Evolutionary conservation across 2,888 invertebrate genomes (phyloP).

Genomic region (Elmis aenea): DNA sequence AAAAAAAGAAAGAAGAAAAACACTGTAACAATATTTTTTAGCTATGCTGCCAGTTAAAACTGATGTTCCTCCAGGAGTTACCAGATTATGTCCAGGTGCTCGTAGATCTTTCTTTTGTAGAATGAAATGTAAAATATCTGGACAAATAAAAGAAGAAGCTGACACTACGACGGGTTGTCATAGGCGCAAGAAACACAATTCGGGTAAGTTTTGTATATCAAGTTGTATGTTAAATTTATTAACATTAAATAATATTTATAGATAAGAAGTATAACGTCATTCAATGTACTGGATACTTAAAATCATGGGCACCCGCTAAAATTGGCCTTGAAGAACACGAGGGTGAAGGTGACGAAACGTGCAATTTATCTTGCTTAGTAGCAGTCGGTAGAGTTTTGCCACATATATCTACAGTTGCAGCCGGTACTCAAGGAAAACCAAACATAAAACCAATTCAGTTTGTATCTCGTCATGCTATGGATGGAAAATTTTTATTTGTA

Average conservation of each 20-base stretch:
- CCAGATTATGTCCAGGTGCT: constrained; percentile 81
- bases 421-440: constrained; percentile 40
- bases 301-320: constrained; percentile 84
- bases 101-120: constrained; percentile 90
- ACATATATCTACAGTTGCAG: constrained; percentile 49
- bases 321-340: constrained; percentile 65
- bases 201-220: constrained; percentile 45
- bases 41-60: constrained; percentile 89
- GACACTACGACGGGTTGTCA: constrained; percentile 59
- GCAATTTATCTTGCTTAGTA: constrained; percentile 80
- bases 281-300: constrained; percentile 89
- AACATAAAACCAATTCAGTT: constrained; percentile 66
- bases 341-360: constrained; percentile 56
- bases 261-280: constrained; percentile 85
- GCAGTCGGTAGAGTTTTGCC: constrained; percentile 77
- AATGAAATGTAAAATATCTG: constrained; percentile 72
- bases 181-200: constrained; percentile 59
- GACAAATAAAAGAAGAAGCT: constrained; percentile 69
- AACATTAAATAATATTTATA: constrained; percentile 29
- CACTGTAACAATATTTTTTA: constrained; percentile 38
- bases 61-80: constrained; percentile 69
- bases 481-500: constrained; percentile 88
- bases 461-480: constrained; percentile 78
- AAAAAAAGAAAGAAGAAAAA: not conserved
- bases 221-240: not conserved